Evolutionary conservation across 2,113 vertebrate species (phyloP), one percentile per base, ranked within the genome.

Genomic region (Zosterops pallidus): DNA sequence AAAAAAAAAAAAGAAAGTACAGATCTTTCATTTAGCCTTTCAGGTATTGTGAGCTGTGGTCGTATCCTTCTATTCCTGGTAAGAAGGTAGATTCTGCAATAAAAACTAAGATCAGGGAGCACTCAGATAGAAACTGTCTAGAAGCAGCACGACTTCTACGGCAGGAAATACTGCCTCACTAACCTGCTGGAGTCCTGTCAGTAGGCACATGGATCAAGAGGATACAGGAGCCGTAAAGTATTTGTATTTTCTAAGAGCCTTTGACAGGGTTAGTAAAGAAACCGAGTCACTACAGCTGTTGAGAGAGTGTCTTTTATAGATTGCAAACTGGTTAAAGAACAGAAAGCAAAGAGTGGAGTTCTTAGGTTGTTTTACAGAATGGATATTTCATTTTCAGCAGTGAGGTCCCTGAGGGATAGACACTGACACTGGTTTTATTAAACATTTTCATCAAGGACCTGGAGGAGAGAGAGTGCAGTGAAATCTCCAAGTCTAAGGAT

Each of bases 1-100:
- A 97, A 97, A 95, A 95, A 49, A 50, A 79, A 55, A 92, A 89
- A 46, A 92, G 88, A 46, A 79, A 57, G 47, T 26, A 90, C 83
- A 96, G 95, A 89, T 92, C 97, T 97, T 94, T 92, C 56, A 78
- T 78, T 90, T 68, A 94, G 22, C 56, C 47, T 93, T 92, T 92
- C 76, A 96, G 52, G 41, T 83, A 80, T 75, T 74, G 50, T 0
- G 1, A 83, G 55, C 29, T 77, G 16, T 68, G 89, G 64, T 78
- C 0, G 0, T 59, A 59, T 70, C 52, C 39, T 86, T 83, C 71
- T 64, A 9, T 65, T 92, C 59, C 49, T 83, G 15, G 6, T 67
- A 78, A 83, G 68, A 93, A 26, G 35, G 24, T 55, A 93, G 71
- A 41, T 19, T 42, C n/a, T 87, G 37, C 39, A 83, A 90, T 44